Conservation (phyloP, 1,140 invertebrate genomes). For the Drosophila triauraria region DNA sequence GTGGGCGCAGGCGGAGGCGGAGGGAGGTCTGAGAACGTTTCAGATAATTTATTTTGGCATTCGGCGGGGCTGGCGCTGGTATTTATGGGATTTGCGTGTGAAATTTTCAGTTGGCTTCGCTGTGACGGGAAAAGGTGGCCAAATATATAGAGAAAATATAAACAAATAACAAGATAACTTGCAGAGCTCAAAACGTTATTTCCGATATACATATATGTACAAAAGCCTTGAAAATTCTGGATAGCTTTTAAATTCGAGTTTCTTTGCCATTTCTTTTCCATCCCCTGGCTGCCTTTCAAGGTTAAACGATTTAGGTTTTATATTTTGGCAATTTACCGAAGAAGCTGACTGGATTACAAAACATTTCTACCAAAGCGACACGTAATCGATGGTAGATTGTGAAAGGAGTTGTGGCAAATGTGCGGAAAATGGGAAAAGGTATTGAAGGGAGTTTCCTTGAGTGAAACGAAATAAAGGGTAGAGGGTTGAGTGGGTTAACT, state of each 20-base stretch:
- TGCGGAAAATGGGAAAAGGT: background rate
- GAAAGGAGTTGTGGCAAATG: slow-evolving; percentile 25
- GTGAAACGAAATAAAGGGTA: background rate
- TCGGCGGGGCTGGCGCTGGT: slow-evolving; percentile 57
- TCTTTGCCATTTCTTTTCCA: background rate
- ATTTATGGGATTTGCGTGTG: slow-evolving; percentile 78
- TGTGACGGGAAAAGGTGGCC: slow-evolving; percentile 1
- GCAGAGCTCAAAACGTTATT: background rate
- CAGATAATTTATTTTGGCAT: slow-evolving; percentile 81
- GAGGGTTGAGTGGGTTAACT: slow-evolving; percentile 10
- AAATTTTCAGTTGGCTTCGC: slow-evolving; percentile 54
- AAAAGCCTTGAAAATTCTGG: background rate
- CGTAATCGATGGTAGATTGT: slow-evolving; percentile 41
- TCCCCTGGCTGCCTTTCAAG: slow-evolving; percentile 50
- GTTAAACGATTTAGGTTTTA: slow-evolving; percentile 50
- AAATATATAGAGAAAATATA: slow-evolving; percentile 40
- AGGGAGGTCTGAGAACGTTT: slow-evolving; percentile 39
- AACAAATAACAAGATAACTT: slow-evolving; percentile 4
- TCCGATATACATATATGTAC: background rate
- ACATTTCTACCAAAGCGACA: slow-evolving; percentile 28
- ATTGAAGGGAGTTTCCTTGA: background rate
- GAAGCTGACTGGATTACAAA: slow-evolving; percentile 48
- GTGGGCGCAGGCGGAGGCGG: background rate
- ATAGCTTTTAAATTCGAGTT: slow-evolving; percentile 4
- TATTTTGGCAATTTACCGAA: slow-evolving; percentile 43